A percentile compares a stretch with the other conserved stretches of the same genome.
phyloP scores from a whole-genome alignment of 92 coral and sea anemone species.

The Pocillopora meandrina region DNA sequence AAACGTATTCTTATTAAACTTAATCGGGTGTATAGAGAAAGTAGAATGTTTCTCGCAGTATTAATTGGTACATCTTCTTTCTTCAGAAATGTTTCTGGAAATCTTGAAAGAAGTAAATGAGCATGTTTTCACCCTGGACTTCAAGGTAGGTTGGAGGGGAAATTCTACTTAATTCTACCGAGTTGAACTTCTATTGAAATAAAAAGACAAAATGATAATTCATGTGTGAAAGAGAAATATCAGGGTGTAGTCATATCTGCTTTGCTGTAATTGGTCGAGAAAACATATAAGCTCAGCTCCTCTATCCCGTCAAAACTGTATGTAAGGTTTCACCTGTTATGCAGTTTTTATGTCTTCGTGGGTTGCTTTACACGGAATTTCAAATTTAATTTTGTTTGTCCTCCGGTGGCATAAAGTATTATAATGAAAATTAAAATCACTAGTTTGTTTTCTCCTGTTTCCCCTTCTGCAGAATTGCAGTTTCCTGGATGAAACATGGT shows the following conservation, averaged over 20 bases:
- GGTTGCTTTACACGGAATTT: background rate
- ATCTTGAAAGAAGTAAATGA: constrained; percentile 59
- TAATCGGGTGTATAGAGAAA: background rate
- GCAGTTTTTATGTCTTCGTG: too few species aligned
- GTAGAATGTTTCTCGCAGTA: background rate
- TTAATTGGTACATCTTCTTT: background rate
- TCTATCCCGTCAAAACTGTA: background rate
- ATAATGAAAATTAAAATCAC: background rate
- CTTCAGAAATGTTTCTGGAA: constrained; percentile 64
- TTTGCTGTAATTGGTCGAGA: background rate
- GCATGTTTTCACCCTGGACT: constrained; percentile 66
- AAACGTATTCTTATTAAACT: background rate
- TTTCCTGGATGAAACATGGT: constrained; percentile 84
- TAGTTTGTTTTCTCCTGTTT: background rate
- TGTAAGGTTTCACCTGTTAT: too few species aligned
- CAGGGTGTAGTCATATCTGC: background rate
- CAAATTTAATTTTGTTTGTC: background rate
- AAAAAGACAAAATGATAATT: background rate
- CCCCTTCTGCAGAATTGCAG: constrained; percentile 63
- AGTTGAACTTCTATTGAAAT: background rate
- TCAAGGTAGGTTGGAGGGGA: constrained; percentile 56
- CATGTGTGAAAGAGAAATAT: background rate
- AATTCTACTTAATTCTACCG: background rate
- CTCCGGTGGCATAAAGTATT: background rate
- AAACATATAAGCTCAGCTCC: background rate